Evolutionary conservation across 2,797 vertebrate genomes (phyloP).

Genomic region (Yasuhikotakia modesta): DNA sequence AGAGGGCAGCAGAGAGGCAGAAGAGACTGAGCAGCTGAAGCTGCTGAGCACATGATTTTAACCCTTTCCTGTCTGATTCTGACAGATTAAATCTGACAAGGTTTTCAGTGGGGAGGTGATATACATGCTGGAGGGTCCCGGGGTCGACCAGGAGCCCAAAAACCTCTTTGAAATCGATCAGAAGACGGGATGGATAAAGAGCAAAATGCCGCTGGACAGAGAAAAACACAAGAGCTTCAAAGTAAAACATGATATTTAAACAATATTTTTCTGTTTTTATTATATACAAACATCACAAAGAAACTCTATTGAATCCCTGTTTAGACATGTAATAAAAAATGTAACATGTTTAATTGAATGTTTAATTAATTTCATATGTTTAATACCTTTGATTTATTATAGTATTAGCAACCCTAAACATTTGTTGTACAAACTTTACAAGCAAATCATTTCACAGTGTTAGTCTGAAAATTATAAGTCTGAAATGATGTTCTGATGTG

Average conservation of each 20-base stretch:
- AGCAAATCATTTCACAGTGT: no score
- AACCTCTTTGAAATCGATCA: slow-evolving; percentile 94
- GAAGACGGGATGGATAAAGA: slow-evolving; percentile 86
- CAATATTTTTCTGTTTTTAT: background rate
- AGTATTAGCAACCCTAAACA: no score
- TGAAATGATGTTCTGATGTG: no score
- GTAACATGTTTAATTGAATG: no score
- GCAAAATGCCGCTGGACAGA: slow-evolving; percentile 88
- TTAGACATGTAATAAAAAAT: no score
- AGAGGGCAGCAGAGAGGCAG: no score
- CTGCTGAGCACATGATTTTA: slow-evolving; percentile 7
- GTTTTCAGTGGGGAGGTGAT: slow-evolving; percentile 87
- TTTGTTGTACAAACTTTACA: no score
- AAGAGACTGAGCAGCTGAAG: no score
- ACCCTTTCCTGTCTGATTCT: background rate
- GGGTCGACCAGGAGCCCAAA: slow-evolving; percentile 92
- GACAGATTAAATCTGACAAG: slow-evolving; percentile 96
- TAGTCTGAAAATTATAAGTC: no score
- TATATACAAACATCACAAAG: background rate
- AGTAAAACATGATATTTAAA: slow-evolving; percentile 68
- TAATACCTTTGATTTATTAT: no score
- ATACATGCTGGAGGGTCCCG: slow-evolving; percentile 93
- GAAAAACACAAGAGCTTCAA: slow-evolving; percentile 88
- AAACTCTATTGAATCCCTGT: no score
- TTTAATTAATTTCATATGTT: no score